These are phyloP conservation scores for Cinclus mexicanus DNA, from an alignment of 2,113 vertebrate genomes.

Conservation along the genomic window DNA sequence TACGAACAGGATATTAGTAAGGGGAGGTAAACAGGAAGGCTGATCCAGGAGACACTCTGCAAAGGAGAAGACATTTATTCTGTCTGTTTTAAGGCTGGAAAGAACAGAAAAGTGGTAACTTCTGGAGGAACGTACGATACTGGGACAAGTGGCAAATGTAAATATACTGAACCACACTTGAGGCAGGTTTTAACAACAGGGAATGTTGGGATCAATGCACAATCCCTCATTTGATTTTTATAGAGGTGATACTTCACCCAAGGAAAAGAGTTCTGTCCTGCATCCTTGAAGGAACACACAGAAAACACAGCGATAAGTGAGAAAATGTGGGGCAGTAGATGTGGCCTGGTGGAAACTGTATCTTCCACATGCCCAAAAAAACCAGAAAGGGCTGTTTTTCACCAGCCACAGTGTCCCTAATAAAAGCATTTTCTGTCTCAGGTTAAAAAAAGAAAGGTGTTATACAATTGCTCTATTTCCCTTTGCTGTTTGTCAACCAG, in stretches of 20 bases:
- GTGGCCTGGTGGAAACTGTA: not conserved
- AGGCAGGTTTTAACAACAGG: not conserved
- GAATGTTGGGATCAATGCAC: not conserved
- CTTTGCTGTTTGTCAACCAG: not conserved
- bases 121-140: not conserved
- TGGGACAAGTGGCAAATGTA: not conserved
- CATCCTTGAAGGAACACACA: not conserved
- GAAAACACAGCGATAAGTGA: not conserved
- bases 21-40: not conserved
- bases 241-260: not conserved
- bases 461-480: constrained; percentile 51
- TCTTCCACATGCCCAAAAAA: not conserved
- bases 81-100: not conserved
- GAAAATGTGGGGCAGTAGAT: not conserved
- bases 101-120: not conserved
- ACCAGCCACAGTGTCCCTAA: not conserved
- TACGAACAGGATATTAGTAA: not conserved
- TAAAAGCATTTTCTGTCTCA: constrained; percentile 41
- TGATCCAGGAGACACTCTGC: not conserved
- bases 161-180: not conserved
- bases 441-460: constrained; percentile 46
- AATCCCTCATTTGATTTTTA: not conserved
- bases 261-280: not conserved
- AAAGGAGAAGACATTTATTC: not conserved
- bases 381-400: not conserved